Conservation (phyloP, 2,113 vertebrate species). For the Stercorarius parasiticus region DNA sequence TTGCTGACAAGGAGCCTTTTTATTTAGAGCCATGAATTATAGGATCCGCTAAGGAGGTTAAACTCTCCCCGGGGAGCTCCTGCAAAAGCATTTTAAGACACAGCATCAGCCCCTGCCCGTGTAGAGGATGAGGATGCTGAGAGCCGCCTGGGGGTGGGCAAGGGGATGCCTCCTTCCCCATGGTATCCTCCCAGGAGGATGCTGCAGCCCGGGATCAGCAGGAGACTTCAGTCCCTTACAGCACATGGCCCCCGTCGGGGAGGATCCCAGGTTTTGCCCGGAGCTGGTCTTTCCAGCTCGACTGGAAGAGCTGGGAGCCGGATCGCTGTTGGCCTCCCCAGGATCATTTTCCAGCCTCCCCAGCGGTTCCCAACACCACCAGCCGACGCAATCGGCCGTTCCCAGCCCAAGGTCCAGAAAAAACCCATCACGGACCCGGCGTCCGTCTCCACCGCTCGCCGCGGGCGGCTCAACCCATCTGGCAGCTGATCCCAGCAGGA, state of each 20-base stretch:
- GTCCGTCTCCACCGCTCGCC: background rate
- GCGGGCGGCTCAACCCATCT: background rate
- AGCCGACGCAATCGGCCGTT: fast-evolving
- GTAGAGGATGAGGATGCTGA: background rate
- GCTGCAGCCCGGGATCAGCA: background rate
- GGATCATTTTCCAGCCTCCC: background rate
- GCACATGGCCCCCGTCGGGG: background rate
- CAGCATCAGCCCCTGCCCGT: background rate
- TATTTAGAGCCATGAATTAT: background rate
- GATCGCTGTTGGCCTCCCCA: fast-evolving
- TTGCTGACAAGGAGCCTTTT: background rate
- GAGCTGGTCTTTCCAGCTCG: background rate
- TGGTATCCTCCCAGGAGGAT: background rate
- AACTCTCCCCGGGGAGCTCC: background rate
- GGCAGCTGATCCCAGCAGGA: background rate
- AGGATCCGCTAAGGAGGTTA: background rate
- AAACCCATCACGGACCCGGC: background rate
- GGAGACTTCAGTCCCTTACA: fast-evolving
- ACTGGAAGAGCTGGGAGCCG: background rate
- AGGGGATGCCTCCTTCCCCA: background rate
- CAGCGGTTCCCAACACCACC: background rate
- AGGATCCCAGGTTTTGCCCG: background rate
- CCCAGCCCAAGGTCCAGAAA: background rate
- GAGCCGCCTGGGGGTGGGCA: background rate
- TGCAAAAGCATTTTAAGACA: background rate